Conservation (phyloP, 2,888 invertebrate species). For the Mactromeris polynyma region DNA sequence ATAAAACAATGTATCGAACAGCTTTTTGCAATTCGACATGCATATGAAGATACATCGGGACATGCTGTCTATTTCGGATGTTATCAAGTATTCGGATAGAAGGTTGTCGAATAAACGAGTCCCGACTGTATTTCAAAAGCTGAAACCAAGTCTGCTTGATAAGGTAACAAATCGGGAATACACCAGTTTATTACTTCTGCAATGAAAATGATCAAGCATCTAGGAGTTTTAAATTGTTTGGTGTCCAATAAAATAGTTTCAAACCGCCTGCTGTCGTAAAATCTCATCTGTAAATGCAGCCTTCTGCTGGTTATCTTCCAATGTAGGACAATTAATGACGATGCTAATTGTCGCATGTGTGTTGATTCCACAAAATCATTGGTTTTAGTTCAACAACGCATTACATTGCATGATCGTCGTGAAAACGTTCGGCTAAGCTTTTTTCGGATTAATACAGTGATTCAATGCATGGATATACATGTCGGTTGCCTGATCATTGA, state of each 20-base stretch:
- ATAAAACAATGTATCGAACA: too few species aligned
- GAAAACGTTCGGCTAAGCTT: not conserved
- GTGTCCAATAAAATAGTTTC: not conserved
- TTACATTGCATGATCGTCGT: not conserved
- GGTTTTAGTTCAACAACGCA: not conserved
- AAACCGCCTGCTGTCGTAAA: not conserved
- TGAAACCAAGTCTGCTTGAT: too few species aligned
- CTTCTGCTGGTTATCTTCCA: not conserved
- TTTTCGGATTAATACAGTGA: not conserved
- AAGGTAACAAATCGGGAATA: not conserved
- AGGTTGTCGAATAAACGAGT: too few species aligned
- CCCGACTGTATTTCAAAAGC: too few species aligned
- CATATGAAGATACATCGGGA: too few species aligned
- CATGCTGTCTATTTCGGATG: too few species aligned
- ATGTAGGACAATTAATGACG: not conserved
- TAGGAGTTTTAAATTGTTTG: not conserved
- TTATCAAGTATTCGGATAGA: too few species aligned
- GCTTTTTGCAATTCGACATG: too few species aligned
- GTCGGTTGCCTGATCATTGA: not conserved
- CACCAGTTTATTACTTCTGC: not conserved
- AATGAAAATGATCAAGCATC: not conserved
- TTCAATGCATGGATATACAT: not conserved
- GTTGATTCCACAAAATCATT: not conserved
- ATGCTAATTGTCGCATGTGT: not conserved
- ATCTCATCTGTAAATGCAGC: too few species aligned